Base-by-base conservation (phyloP, 92 coral and sea anemone genomes). In the Epizoanthus rinbou region DNA sequence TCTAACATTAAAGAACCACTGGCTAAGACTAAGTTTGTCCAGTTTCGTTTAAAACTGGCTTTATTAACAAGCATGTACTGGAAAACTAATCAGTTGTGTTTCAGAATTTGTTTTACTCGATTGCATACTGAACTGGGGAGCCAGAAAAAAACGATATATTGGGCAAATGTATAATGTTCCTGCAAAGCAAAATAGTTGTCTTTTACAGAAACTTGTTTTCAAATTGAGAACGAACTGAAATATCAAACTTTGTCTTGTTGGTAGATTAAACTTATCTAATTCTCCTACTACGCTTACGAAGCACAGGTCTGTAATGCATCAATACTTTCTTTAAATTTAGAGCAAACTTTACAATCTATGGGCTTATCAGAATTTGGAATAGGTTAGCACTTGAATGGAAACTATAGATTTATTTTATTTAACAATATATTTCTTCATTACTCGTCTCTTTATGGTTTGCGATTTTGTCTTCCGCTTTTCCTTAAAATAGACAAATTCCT, bases 391-490 rank as follows among this genome's bases (percentile, higher is more conserved):
- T 50, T 50, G 8, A 2, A 9, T 50, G 15, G 15, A 66, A 28
- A 16, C 39, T 33, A 39, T 66, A 24, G 31, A 64, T 4, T 24
- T 24, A 66, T 66, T 66, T 9, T 14, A 66, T 31, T 66, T 19
- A 15, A 24, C 37, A 66, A 50, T 10, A 53, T 15, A 13, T 50
- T 50, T 50, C 35, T 23, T 4, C 19, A 10, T 21, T 37, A 8
- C 57, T 57, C 53, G 81, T 58, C 19, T 58, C 6, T 25, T 31
- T 57, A 6, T 31, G 31, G 5, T 75, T 33, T 57, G 58, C 22
- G 70, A 18, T 62, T 78, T 62, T 60, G 19, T 67, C 58, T 78
- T 78, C 71, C 71, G 57, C 82, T 78, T 43, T 39, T 25, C 54
- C 54, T 50, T 39, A 62, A 60, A 37, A 28, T 67, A 37, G 19